A percentile compares a stretch with the other conserved stretches of the same genome.
Conservation (phyloP, 2,113 vertebrate genomes). For the Eretmochelys imbricata region DNA sequence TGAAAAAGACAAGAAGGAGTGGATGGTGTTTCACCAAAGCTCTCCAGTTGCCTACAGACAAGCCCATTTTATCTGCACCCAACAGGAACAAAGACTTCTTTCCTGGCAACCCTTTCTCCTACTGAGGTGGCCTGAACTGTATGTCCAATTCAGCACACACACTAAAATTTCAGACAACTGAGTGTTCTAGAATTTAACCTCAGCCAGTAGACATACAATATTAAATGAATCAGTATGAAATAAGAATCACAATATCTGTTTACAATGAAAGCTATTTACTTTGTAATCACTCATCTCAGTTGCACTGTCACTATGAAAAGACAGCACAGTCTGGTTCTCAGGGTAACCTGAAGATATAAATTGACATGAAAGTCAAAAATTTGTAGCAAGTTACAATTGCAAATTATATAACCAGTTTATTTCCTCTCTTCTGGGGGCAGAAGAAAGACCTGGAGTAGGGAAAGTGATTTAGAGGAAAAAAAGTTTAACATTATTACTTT, state of each 20-base stretch:
- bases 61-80: background rate
- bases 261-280: background rate
- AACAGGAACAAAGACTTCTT: background rate
- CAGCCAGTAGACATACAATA: background rate
- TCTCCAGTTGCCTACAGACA: background rate
- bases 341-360: background rate
- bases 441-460: background rate
- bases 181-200: background rate
- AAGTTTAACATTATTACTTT: background rate
- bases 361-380: background rate
- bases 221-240: background rate
- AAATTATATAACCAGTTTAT: background rate
- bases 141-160: background rate
- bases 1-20: background rate
- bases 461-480: background rate
- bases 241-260: background rate
- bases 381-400: background rate
- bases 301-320: background rate
- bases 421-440: background rate
- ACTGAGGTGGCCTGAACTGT: background rate
- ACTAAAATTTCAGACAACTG: background rate
- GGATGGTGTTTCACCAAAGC: too few species aligned
- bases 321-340: background rate
- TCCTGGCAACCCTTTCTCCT: background rate
- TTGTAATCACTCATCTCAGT: background rate